These are phyloP conservation scores for Malacoraja senta DNA, from an alignment of 2,797 vertebrate species.

Conservation along the genomic window DNA sequence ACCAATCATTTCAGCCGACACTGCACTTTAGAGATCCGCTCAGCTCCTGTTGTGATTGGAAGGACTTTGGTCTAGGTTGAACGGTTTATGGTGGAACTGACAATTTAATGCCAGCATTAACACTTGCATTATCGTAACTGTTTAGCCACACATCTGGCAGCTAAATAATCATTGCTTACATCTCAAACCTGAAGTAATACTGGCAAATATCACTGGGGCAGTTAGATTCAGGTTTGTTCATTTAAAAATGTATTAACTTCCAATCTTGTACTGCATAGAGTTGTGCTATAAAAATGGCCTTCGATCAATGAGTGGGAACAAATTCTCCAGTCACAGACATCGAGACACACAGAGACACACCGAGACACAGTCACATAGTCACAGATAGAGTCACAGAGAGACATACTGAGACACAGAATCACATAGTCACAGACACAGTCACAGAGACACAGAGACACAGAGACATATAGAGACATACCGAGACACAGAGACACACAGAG, in stretches of 20 bases:
- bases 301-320: not conserved
- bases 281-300: not conserved
- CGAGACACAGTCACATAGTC: too few species aligned
- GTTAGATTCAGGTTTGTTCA: not conserved
- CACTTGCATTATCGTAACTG: not conserved
- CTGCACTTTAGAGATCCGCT: not conserved
- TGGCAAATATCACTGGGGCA: not conserved
- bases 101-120: not conserved
- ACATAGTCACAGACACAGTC: too few species aligned
- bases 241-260: not conserved
- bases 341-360: too few species aligned
- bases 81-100: not conserved
- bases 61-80: not conserved
- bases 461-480: too few species aligned
- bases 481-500: too few species aligned
- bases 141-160: not conserved
- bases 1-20: not conserved
- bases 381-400: too few species aligned
- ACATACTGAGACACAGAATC: too few species aligned
- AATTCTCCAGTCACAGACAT: too few species aligned
- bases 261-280: not conserved
- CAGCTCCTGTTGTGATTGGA: not conserved
- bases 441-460: too few species aligned
- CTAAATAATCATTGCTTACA: not conserved
- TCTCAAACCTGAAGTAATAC: not conserved